Base-by-base conservation (phyloP, 2,888 invertebrate species). In the Ormia ochracea region DNA sequence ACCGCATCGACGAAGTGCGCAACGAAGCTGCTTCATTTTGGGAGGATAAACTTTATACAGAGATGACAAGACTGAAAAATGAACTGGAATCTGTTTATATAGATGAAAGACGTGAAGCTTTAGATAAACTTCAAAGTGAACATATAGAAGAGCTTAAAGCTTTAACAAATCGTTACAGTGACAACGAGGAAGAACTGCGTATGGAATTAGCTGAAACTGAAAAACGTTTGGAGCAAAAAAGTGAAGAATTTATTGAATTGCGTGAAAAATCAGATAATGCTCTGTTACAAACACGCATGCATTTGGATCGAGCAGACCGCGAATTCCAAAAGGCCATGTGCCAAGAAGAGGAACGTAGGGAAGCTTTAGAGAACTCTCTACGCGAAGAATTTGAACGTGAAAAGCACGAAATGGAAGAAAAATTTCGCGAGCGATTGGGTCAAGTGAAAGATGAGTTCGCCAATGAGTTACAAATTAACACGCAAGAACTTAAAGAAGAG, bases 401-500 rank as follows among this genome's bases (percentile, higher is more conserved):
- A 70, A 91, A 95, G 87, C 93, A 94, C 85, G 94, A 94, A 88
- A 92, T 94, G 70, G 95, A 94, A 85, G 93, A 94, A 88, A 91
- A 91, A 6, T 94, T 95, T 87, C 93, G 94, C 54, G 94, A 94
- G 80, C 93, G 93, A 19, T 83, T 90, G 56, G 85, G 85, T 54
- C 88, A 89, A 73, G 89, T 90, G 31, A 89, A 89, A 78, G 88
- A 89, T n/a, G 89, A 90, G 72, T 90, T 90, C 73, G 85, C 87
- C 75, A 86, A 85, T 12, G 90, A 90, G 82, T 76, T 90, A 61
- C 87, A 87, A 72, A 82, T 86, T 10, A 85, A 87, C 83, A 91
- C 94, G 7, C 94, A 95, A 81, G 92, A 93, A 82, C 88, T 95
- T 85, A 91, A 91, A 14, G 92, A 92, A 70, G 89, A 92, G 81